phyloP scores from a whole-genome alignment of 2,888 invertebrate species.

The Sarcophaga caerulescens region DNA sequence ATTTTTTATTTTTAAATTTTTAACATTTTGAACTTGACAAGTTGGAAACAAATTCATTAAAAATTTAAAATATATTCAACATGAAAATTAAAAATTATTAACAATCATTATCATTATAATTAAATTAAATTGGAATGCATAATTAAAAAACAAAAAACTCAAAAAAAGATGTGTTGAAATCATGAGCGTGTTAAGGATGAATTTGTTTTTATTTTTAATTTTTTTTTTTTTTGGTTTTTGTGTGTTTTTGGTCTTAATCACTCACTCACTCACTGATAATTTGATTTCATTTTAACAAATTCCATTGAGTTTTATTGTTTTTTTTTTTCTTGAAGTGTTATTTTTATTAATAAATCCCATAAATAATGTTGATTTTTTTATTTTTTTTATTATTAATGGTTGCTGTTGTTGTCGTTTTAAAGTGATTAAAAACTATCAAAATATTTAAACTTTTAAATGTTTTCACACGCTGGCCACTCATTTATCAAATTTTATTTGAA shows the following conservation, averaged over 20 bases:
- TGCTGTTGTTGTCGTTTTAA: not conserved
- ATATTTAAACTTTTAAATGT: constrained; percentile 37
- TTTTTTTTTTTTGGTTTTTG: no score
- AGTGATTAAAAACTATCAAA: constrained; percentile 44
- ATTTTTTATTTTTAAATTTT: constrained; percentile 18
- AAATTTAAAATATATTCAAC: not conserved
- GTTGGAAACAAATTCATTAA: constrained; percentile 13
- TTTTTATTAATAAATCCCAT: constrained; percentile 3
- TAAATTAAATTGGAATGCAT: no score
- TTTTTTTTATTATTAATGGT: not conserved
- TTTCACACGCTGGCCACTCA: constrained; percentile 48
- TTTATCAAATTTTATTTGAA: constrained; percentile 51
- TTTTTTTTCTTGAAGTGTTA: not conserved
- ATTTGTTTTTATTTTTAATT: no score
- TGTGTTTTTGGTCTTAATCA: no score
- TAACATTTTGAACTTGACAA: constrained; percentile 41
- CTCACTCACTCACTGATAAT: no score
- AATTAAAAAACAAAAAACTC: no score
- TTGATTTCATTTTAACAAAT: no score
- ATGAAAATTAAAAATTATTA: not conserved
- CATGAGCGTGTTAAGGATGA: no score
- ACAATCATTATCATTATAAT: not conserved
- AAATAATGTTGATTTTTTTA: not conserved
- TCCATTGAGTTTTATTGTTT: no score
- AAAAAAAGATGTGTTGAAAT: no score